Evolutionary conservation across 1,140 invertebrate species (phyloP).

Genomic region (Drosophila littoralis): DNA sequence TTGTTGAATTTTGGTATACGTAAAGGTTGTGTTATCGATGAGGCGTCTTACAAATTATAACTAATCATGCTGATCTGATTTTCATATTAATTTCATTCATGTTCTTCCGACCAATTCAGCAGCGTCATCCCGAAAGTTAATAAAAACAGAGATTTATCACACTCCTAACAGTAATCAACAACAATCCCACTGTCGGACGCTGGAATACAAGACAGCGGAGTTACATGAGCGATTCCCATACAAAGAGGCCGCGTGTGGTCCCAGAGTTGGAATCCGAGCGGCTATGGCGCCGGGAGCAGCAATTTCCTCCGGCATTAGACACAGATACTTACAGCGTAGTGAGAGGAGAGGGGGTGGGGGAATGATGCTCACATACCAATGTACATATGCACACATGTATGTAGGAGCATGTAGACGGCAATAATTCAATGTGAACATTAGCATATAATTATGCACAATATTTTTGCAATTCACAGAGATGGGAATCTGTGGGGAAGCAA

Average conservation of each 20-base stretch:
- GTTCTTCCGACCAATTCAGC: constrained; percentile 51
- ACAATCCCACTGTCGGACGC: constrained; percentile 58
- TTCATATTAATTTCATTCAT: constrained; percentile 63
- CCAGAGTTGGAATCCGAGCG: background rate
- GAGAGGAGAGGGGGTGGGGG: background rate
- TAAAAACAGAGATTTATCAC: constrained; percentile 84
- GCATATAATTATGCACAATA: constrained; percentile 81
- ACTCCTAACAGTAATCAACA: constrained; percentile 75
- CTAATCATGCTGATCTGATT: constrained; percentile 83
- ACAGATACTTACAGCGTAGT: background rate
- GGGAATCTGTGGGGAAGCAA: constrained; percentile 5
- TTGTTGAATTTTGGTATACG: constrained; percentile 19
- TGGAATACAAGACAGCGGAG: constrained; percentile 45
- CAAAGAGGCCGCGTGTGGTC: constrained; percentile 64
- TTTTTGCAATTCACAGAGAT: constrained; percentile 54
- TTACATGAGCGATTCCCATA: constrained; percentile 75
- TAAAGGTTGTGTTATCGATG: constrained; percentile 42
- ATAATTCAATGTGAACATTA: constrained; percentile 68
- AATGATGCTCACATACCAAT: background rate
- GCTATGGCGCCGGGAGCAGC: constrained; percentile 40
- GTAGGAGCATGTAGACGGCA: constrained; percentile 1
- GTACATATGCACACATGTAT: no score
- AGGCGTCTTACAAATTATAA: constrained; percentile 65
- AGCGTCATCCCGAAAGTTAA: constrained; percentile 79
- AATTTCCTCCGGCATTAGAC: constrained; percentile 20